These are phyloP conservation scores for Seira sanloemensis DNA, from an alignment of 2,888 invertebrate genomes.

Conservation along the genomic window DNA sequence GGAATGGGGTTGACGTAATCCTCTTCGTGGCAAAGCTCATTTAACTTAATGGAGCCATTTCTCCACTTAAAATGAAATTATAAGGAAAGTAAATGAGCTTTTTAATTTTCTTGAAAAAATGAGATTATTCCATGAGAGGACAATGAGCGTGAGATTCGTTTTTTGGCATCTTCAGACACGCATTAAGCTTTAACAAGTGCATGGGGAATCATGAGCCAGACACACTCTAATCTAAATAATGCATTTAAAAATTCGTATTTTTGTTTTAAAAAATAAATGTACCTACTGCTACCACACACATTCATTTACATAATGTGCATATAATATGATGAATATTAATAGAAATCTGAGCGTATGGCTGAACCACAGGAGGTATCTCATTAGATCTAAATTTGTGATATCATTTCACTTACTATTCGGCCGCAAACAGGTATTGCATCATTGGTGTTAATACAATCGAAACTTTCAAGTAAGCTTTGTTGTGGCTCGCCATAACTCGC, in stretches of 20 bases:
- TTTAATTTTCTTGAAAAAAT: neutral
- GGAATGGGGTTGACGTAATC: neutral
- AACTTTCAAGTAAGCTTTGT: neutral
- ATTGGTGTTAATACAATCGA: neutral
- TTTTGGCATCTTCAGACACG: neutral
- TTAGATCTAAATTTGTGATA: neutral
- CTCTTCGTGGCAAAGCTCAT: slow-evolving; percentile 34
- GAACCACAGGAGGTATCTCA: neutral
- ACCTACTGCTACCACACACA: neutral
- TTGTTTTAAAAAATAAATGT: neutral
- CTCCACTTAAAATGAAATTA: slow-evolving; percentile 29
- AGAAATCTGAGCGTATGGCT: neutral
- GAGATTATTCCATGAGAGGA: neutral
- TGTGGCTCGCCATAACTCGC: neutral
- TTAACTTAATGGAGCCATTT: slow-evolving; percentile 48
- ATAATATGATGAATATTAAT: neutral
- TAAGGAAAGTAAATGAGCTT: neutral
- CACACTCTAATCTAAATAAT: neutral
- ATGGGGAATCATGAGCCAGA: neutral
- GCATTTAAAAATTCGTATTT: neutral
- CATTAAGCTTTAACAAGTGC: neutral
- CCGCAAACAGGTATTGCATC: neutral
- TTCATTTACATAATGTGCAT: neutral
- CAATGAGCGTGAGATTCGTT: neutral
- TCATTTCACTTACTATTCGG: neutral